Evolutionary conservation across 2,888 invertebrate species (phyloP), one percentile per base, ranked within the genome.

Genomic region (Cosmorhoe ocellata): DNA sequence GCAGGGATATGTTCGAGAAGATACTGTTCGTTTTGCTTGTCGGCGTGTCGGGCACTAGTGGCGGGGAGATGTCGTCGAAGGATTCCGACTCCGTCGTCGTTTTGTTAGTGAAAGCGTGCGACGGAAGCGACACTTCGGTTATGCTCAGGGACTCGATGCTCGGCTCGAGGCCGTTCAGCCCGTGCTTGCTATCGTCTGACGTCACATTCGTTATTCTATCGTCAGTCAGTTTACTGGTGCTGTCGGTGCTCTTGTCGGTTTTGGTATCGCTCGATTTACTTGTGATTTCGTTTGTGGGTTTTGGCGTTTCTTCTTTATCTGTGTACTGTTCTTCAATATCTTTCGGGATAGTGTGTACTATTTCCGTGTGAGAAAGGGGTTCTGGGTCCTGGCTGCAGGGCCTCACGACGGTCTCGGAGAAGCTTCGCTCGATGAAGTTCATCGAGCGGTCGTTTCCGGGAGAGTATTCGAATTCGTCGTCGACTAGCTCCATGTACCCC

Each of bases 371-470:
- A 7, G 56, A 56, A 3, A 42, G 39, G 4, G 58, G 56, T 28
- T 69, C n/a, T n/a, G n/a, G n/a, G n/a, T n/a, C 73, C 41, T 66
- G 67, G 33, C 63, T 66, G 27, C 61, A 60, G n/a, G 84, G 81
- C 54, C 76, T 79, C 10, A 81, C 65, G 6, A 84, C 75, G 0
- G 81, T 85, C 55, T 88, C 89, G 3, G 84, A 81, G 60, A 81
- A 84, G 51, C 73, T 81, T 45, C 84, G 71, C 63, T 92, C 92
- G 42, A 92, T 92, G 58, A 92, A 93, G 68, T 92, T 91, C 70
- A 92, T 87, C 14, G 88, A 88, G 14, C 91, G 80, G 57, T 90
- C 87, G 59, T 90, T 86, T 33, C 71, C 76, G 0, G 86, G 85
- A 9, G 82, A 82, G 58, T 76, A 81, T 1, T 90, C 72, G 71